Base-by-base conservation (phyloP, 2,888 invertebrate species). In the Lycophotia porphyrea region DNA sequence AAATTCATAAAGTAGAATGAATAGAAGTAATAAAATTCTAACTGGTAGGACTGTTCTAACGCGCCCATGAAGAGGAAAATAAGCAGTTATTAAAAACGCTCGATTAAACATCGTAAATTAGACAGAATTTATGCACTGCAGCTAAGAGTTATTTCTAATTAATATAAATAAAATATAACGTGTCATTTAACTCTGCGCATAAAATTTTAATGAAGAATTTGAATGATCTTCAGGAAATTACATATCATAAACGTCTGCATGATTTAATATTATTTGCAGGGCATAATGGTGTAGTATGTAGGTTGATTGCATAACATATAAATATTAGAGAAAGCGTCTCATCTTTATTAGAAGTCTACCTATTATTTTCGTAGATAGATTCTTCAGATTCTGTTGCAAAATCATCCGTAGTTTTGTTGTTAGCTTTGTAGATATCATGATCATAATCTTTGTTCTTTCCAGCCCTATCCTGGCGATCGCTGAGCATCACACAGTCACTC, bases 391-490 rank as follows among this genome's bases (percentile, higher is more conserved):
- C 55, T 63, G 73, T 83, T 80, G 63, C 70, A 61, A 65, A 69
- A 71, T 64, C 67, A 82, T 71, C 42, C 69, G 81, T 85, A 86
- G 75, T 65, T 60, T 74, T 67, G 18, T 73, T 74, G 39, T 73
- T 82, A 75, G 82, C 81, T 82, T 84, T 72, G 80, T 84, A 86
- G 76, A 80, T 79, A 68, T 83, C 71, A 78, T 83, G 74, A 87
- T 74, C 77, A 42, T 78, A 77, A 71, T 88, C 85, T 92, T 93
- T 94, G 94, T 95, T 97, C 86, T 96, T 97, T 97, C 88, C 98
- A 98, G 98, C 95, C 98, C 98, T 86, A 98, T 98, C 94, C 96
- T 98, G 93, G 97, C 97, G 91, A 98, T 98, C 89, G 97, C 98
- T 39, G 98, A 98, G 93, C 98, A 98, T 93, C 97, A 97, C 90